These are phyloP conservation scores for Tipula helvola DNA, from an alignment of 2,888 invertebrate genomes.

Conservation along the genomic window DNA sequence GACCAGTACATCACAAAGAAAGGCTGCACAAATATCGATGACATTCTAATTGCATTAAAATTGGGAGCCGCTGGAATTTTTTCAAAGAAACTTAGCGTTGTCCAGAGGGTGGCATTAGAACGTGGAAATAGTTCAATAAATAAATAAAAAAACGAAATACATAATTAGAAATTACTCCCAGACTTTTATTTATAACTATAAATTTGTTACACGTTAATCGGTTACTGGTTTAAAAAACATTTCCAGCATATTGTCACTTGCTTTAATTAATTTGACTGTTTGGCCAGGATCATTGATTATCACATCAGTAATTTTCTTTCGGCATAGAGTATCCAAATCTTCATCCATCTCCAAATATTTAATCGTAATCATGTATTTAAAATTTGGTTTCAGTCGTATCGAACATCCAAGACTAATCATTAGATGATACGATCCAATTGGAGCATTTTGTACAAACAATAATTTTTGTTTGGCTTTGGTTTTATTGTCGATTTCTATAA, in stretches of 20 bases:
- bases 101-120: too few relatives aligned
- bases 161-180: too few relatives aligned
- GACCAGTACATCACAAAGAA: too few relatives aligned
- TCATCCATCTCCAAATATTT: neutral
- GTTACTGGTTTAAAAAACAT: neutral
- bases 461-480: neutral
- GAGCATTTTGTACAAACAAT: neutral
- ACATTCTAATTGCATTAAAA: too few relatives aligned
- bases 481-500: neutral
- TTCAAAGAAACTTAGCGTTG: too few relatives aligned
- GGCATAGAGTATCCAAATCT: neutral
- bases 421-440: neutral
- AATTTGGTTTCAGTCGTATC: neutral
- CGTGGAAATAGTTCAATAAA: too few relatives aligned
- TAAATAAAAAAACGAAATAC: too few relatives aligned
- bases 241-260: neutral
- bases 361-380: neutral
- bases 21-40: too few relatives aligned
- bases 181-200: too few relatives aligned
- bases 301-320: neutral
- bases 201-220: too few relatives aligned
- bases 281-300: neutral
- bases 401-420: neutral
- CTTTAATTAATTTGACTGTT: neutral
- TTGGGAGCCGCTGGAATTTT: too few relatives aligned